These are phyloP conservation scores for Morinoia aosen DNA, from an alignment of 2,888 invertebrate genomes.

Conservation along the genomic window DNA sequence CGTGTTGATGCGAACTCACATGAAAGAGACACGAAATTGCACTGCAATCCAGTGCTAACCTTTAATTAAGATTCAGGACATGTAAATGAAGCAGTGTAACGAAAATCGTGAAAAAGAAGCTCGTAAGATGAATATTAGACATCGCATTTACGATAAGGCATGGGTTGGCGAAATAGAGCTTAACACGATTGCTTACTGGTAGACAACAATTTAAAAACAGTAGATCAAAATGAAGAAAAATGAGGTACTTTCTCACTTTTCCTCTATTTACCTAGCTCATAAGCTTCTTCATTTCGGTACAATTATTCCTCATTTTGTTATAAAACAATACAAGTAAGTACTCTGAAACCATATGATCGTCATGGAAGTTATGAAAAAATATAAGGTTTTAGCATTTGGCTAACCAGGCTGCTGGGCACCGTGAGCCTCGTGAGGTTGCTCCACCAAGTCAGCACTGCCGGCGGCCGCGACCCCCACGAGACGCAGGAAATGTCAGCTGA, in stretches of 20 bases:
- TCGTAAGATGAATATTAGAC: neutral
- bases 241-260: neutral
- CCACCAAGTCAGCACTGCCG: constrained; percentile 44
- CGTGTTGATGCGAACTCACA: neutral
- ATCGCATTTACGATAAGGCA: neutral
- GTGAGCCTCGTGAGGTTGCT: neutral
- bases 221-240: neutral
- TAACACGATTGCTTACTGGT: neutral
- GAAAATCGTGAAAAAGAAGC: neutral
- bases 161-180: neutral
- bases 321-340: too few species aligned
- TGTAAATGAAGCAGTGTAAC: neutral
- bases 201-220: neutral
- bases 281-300: neutral
- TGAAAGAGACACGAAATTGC: neutral
- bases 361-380: neutral
- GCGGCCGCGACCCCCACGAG: constrained; percentile 36
- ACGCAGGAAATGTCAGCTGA: constrained; percentile 19
- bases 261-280: too few species aligned
- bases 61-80: neutral
- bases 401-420: constrained; percentile 22
- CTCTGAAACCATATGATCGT: neutral
- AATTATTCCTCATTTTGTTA: neutral
- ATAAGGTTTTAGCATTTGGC: neutral
- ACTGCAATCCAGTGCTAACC: neutral